Base-by-base conservation (phyloP, 1,140 invertebrate genomes). In the Yoshiicerus persimilis region DNA sequence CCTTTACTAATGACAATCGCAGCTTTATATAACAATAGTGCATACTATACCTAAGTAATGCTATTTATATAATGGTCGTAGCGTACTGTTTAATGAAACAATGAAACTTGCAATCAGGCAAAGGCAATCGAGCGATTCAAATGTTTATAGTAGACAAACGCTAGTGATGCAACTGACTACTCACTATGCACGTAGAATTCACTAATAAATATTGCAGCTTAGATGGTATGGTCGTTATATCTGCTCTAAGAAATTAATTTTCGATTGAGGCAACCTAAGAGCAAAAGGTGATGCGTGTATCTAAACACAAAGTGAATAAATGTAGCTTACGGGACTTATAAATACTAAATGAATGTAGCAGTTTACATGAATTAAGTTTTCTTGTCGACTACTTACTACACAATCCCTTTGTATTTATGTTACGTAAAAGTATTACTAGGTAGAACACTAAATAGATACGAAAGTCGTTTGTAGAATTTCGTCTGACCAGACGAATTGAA, bases 201-300 rank as follows among this genome's bases (percentile, higher is more conserved):
- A 47, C 16, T 47, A 47, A 13, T 47, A 47, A 47, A 47, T 47
- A 47, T 47, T 16, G 41, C 41, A 47, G 41, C 38, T 13, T 47
- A n/a, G n/a, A n/a, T n/a, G n/a, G n/a, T n/a, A 30, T 75, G 13
- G 70, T 75, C 25, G 62, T 75, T 27, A 27, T 0, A 36, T 77
- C 27, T 77, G 32, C n/a, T 77, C 36, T n/a, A 77, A 77, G 70
- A 77, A 77, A 77, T 77, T 77, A 77, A 77, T 77, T 77, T 77
- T 77, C 70, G 8, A 77, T 77, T 77, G 70, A 77, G 70, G 70
- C 36, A 36, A 16, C 32, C 30, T 30, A 20, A 77, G 70, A 36
- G 70, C 32, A 77, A 36, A 36, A 23, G 62, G 62, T 23, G 41
- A 47, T 20, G 41, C 20, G 62, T 23, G 62, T 66, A 66, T n/a